Evolutionary conservation across 1,140 invertebrate species (phyloP), one percentile per base, ranked within the genome.

Genomic region (Bombyx mandarina): DNA sequence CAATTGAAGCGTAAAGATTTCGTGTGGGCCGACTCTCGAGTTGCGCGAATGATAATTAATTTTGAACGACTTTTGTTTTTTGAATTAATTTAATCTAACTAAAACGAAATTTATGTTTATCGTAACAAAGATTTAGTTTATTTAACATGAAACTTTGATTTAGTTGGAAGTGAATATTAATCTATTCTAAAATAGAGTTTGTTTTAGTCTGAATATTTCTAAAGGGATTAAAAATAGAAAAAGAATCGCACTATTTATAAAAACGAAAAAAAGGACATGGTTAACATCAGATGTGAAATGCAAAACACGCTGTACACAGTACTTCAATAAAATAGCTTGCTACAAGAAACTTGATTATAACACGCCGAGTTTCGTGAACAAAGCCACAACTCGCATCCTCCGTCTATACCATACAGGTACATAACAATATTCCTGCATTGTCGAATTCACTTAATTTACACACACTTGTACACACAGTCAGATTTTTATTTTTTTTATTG

Each of bases 1-100:
- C 84, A 84, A 85, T 85, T 87, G 79, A 82, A 79, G 80, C 82
- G 78, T 82, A 66, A 85, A 84, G 72, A 79, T 80, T 81, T 76
- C 71, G 71, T 78, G 68, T 77, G 74, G 78, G 75, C 75, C 71
- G 72, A 66, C 71, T 64, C 71, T 22, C 48, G 66, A 80, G 70
- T 79, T 79, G 77, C 72, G 62, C 57, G 59, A 77, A 73, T 80
- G 69, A 68, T 78, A 79, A 86, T 82, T 81, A 79, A 73, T 76
- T 82, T 79, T 71, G 58, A 75, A 69, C 72, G 62, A 69, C 63
- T 77, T 58, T 70, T 73, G 65, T 73, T 67, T 68, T 77, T 76
- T 74, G 26, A 35, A 35, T 35, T 35, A 66, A 71, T 64, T 70
- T 22, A 45, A 66, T 79, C 69, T 79, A 77, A 77, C 72, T 61